Evolutionary conservation across 2,888 invertebrate genomes (phyloP).

Genomic region (Gastrophysa polygoni): DNA sequence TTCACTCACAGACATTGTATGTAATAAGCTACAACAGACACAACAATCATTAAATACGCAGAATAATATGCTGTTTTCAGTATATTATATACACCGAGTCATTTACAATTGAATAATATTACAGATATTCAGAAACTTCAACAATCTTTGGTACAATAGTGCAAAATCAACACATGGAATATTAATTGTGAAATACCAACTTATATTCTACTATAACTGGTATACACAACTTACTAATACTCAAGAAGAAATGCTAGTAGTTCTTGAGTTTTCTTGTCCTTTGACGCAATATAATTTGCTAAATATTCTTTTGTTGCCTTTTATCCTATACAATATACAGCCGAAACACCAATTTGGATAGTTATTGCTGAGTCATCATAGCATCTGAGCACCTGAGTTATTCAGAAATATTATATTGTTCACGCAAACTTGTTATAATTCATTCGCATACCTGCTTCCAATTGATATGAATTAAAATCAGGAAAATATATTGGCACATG

Average conservation of each 20-base stretch:
- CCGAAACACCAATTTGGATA: slow-evolving; percentile 6
- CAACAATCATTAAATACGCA: slow-evolving; percentile 44
- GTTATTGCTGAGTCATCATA: slow-evolving; percentile 1
- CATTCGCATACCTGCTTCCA: not conserved
- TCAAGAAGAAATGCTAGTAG: not conserved
- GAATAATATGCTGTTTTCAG: slow-evolving; percentile 38
- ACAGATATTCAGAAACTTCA: slow-evolving; percentile 23
- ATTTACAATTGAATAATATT: slow-evolving; percentile 7
- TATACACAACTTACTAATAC: slow-evolving; percentile 23
- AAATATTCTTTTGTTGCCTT: slow-evolving; percentile 16
- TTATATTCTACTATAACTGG: slow-evolving; percentile 14
- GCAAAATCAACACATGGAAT: slow-evolving; percentile 34
- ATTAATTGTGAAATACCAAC: slow-evolving; percentile 35
- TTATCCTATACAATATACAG: slow-evolving; percentile 12
- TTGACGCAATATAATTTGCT: slow-evolving; percentile 7
- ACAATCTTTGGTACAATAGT: slow-evolving; percentile 48
- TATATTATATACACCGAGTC: slow-evolving; percentile 38
- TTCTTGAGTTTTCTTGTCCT: not conserved
- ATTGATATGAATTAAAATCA: slow-evolving; percentile 16
- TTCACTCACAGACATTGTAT: slow-evolving; percentile 44
- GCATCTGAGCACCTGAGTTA: not conserved
- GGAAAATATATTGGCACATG: slow-evolving; percentile 23
- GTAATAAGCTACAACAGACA: slow-evolving; percentile 45
- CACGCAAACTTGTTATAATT: not conserved
- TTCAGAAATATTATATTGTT: not conserved